A percentile compares a stretch with the other conserved stretches of the same genome.
These are phyloP conservation scores for Stylophora pistillata DNA, from an alignment of 64 coral and sea anemone genomes.

Conservation along the genomic window DNA sequence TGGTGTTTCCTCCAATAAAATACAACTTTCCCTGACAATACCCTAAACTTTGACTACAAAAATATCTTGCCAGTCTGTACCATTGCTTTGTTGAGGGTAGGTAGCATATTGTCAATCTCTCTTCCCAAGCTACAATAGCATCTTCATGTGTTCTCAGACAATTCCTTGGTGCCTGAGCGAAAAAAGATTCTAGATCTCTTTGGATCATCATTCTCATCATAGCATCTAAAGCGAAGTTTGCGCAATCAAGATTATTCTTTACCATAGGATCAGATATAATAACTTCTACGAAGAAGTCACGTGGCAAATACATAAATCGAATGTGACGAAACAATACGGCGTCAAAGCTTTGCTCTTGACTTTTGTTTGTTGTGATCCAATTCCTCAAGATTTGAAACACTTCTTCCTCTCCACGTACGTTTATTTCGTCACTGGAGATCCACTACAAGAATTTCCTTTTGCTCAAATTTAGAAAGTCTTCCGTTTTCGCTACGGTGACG, in stretches of 20 bases:
- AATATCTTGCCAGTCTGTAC: conserved; percentile 16
- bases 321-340: conserved; percentile 21
- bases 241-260: not conserved
- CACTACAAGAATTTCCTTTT: not conserved
- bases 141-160: conserved; percentile 25
- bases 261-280: not conserved
- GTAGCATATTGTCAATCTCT: not conserved
- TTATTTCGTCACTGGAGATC: not conserved
- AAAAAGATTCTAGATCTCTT: not conserved
- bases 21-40: not conserved
- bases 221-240: not conserved
- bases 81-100: conserved; percentile 12
- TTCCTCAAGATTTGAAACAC: not conserved
- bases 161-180: conserved; percentile 29
- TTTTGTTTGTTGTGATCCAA: conserved; percentile 2
- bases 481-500: not conserved
- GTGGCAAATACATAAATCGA: conserved; percentile 4
- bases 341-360: not conserved
- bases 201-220: not conserved
- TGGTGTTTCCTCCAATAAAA: conserved; percentile 1
- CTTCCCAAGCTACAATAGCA: not conserved
- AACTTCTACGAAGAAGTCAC: not conserved
- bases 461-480: conserved; percentile 33
- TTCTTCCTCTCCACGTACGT: conserved; percentile 6
- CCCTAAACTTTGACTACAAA: not conserved